These are phyloP conservation scores for Ceratoteleas bidentatus DNA, from an alignment of 1,140 invertebrate genomes.

Conservation along the genomic window DNA sequence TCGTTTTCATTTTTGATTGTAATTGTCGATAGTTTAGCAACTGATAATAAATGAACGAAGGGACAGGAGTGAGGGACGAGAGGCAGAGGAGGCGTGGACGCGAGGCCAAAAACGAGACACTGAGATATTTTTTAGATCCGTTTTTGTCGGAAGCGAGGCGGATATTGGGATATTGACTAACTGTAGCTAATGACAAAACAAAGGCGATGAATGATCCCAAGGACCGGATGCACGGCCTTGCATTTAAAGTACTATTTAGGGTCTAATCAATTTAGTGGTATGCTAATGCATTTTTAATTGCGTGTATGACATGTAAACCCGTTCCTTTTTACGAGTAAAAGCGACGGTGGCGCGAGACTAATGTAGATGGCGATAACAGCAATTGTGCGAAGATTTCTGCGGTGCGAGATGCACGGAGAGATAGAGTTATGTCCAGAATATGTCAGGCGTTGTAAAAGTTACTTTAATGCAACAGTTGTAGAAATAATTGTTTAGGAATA, in stretches of 20 bases:
- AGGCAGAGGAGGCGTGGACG: constrained; percentile 1
- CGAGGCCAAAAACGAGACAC: constrained; percentile 76
- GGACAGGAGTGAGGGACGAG: constrained; percentile 21
- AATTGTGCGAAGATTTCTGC: constrained; percentile 45
- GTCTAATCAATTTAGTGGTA: constrained; percentile 77
- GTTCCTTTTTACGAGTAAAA: too few species aligned
- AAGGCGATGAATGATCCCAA: constrained; percentile 67
- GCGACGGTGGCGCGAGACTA: too few species aligned
- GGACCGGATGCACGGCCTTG: constrained; percentile 63
- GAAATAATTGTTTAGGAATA: too few species aligned
- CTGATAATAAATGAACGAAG: constrained; percentile 6
- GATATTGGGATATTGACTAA: constrained; percentile 60
- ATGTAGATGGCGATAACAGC: constrained; percentile 43
- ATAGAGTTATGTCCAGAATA: too few species aligned
- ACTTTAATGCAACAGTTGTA: too few species aligned
- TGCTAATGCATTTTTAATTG: constrained; percentile 75
- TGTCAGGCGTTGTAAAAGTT: too few species aligned
- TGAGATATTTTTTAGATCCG: constrained; percentile 71
- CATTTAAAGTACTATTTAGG: constrained; percentile 74
- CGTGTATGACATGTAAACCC: constrained; percentile 60
- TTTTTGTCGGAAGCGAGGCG: constrained; percentile 73
- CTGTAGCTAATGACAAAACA: constrained; percentile 68
- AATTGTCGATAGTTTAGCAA: constrained; percentile 27
- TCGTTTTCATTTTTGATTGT: constrained; percentile 32
- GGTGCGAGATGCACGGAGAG: background rate